phyloP scores from a whole-genome alignment of 2,797 vertebrate genomes.

The Manis pentadactyla region DNA sequence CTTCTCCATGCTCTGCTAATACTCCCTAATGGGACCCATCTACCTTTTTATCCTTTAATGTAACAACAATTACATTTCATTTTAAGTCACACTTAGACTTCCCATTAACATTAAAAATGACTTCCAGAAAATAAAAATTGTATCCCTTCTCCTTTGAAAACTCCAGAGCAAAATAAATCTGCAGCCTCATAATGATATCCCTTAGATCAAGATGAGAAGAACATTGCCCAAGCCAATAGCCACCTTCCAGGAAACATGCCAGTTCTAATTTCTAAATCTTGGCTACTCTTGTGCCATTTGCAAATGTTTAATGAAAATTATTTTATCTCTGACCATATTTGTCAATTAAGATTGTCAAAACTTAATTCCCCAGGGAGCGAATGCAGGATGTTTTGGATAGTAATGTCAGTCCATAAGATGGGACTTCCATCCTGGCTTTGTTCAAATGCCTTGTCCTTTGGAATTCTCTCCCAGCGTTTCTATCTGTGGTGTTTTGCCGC shows the following conservation, averaged over 20 bases:
- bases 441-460: neutral
- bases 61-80: neutral
- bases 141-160: neutral
- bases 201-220: neutral
- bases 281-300: neutral
- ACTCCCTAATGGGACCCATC: neutral
- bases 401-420: neutral
- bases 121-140: neutral
- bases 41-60: neutral
- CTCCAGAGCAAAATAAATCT: constrained; percentile 44
- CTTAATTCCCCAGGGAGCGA: neutral
- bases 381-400: neutral
- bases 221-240: neutral
- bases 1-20: neutral
- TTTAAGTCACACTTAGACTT: constrained; percentile 40
- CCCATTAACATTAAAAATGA: neutral
- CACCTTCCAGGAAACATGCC: neutral
- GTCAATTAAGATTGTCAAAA: constrained; percentile 9
- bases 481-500: neutral
- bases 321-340: constrained; percentile 17
- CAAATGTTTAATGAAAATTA: constrained; percentile 22
- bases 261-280: constrained; percentile 45
- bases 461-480: neutral
- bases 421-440: neutral
- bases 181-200: neutral